Percentiles rank a stretch among this genome's conserved stretches.
Conservation (phyloP, 2,888 invertebrate genomes). For the Arge pagana region DNA sequence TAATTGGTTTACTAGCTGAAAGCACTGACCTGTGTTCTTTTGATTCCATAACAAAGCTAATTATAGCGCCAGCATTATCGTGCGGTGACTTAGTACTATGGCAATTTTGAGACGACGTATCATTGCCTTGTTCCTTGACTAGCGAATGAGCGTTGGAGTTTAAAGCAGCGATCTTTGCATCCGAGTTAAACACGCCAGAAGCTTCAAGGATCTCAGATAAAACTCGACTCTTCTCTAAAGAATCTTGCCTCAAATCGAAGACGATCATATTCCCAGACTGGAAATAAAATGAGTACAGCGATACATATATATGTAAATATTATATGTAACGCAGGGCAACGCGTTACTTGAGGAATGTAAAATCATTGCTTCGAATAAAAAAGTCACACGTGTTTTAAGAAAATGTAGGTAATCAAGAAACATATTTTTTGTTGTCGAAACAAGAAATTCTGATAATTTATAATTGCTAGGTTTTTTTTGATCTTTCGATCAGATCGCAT, state of each 20-base stretch:
- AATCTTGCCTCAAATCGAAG: conserved; percentile 48
- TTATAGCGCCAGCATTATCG: conserved; percentile 4
- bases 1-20: conserved; percentile 20
- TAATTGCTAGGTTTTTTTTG: no score
- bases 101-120: conserved; percentile 8
- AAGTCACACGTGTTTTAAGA: neutral
- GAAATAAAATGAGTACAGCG: no score
- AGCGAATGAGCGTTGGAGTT: conserved; percentile 16
- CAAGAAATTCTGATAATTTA: neutral
- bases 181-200: conserved; percentile 43
- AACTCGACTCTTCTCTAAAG: conserved; percentile 44
- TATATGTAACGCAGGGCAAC: no score
- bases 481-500: no score
- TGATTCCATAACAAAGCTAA: conserved; percentile 18
- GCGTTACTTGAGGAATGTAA: no score
- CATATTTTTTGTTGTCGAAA: neutral
- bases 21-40: conserved; percentile 15
- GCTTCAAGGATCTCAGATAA: conserved; percentile 49
- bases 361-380: neutral
- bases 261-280: conserved; percentile 48
- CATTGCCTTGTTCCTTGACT: conserved; percentile 22
- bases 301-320: no score
- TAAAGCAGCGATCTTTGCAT: conserved; percentile 35
- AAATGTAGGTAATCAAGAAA: neutral
- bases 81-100: conserved; percentile 10